These are phyloP conservation scores for Campylorhamphus procurvoides DNA, from an alignment of 2,113 vertebrate species.

Conservation along the genomic window DNA sequence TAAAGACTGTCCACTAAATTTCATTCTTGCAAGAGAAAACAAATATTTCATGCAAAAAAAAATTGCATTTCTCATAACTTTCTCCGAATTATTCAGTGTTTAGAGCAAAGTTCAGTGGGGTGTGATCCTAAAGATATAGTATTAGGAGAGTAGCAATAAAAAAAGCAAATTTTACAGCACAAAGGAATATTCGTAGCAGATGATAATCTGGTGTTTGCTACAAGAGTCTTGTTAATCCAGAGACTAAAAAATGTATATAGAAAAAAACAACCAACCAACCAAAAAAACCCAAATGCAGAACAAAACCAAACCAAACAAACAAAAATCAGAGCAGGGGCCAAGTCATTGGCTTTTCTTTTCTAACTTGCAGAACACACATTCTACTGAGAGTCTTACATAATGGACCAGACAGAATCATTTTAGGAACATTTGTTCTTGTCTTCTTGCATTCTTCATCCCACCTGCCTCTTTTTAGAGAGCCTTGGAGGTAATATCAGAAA, in stretches of 20 bases:
- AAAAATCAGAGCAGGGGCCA: background rate
- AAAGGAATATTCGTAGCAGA: background rate
- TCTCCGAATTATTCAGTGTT: no score
- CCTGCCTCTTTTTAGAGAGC: background rate
- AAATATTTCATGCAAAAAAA: no score
- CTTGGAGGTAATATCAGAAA: background rate
- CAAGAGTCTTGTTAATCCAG: background rate
- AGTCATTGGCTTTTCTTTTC: background rate
- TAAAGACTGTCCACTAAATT: no score
- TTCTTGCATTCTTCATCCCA: background rate
- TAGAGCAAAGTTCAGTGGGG: no score
- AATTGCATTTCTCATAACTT: no score
- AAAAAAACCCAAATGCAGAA: no score
- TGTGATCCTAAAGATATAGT: no score
- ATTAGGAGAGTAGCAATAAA: no score
- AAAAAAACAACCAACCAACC: no score
- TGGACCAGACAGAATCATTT: background rate
- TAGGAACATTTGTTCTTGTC: background rate
- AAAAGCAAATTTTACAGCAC: no score
- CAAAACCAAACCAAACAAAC: no score
- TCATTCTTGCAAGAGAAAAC: no score
- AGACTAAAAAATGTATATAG: background rate
- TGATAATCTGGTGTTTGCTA: background rate
- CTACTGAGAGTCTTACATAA: background rate
- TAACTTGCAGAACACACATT: background rate